phyloP scores from a whole-genome alignment of 53 echinoderm and acorn worm genomes.

The Stichopus horrens region DNA sequence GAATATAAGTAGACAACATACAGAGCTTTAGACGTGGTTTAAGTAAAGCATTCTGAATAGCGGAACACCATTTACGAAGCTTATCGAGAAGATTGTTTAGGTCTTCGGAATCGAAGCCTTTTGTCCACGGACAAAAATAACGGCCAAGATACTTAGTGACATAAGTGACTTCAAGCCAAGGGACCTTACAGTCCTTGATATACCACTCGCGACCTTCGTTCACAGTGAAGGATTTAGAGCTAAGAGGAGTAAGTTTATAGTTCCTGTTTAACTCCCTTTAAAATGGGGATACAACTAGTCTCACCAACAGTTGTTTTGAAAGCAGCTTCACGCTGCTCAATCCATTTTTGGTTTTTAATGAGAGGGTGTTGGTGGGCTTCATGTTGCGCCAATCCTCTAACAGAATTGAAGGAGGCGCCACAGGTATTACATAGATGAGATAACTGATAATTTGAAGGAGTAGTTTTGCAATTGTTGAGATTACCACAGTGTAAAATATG shows the following conservation, averaged over 20 bases:
- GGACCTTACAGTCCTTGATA: not conserved
- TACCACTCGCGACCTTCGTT: not conserved
- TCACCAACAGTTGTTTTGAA: not conserved
- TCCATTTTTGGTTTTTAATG: no score
- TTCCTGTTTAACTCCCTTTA: not conserved
- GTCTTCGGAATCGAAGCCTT: not conserved
- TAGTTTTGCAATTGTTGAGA: not conserved
- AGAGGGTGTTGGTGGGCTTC: no score
- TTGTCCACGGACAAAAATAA: constrained; percentile 5
- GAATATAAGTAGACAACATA: not conserved
- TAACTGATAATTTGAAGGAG: no score
- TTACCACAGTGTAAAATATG: not conserved
- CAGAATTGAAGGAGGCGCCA: no score
- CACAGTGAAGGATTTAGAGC: constrained; percentile 6
- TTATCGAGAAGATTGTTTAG: not conserved
- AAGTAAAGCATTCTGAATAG: not conserved
- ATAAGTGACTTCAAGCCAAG: not conserved
- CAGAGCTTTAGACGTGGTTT: not conserved
- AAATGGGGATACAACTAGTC: not conserved
- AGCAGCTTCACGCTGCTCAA: no score
- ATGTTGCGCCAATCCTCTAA: no score
- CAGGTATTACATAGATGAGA: no score
- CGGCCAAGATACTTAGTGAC: not conserved
- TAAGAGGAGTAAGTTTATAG: not conserved
- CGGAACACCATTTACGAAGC: not conserved